Conservation (phyloP, 2,797 vertebrate species). For the Ctenopoma kingsleyae region DNA sequence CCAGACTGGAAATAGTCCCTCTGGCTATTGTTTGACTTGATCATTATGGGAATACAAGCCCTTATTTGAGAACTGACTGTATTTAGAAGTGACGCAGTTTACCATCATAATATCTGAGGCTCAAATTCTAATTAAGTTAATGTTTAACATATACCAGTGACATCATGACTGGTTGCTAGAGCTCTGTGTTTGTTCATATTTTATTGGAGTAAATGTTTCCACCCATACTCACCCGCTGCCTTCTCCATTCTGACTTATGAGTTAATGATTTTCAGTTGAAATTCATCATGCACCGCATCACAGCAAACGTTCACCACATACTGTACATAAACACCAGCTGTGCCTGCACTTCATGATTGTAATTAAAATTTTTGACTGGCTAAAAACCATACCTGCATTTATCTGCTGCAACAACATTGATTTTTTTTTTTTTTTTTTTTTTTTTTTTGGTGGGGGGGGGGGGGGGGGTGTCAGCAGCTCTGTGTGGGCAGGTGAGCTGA, state of each 20-base stretch:
- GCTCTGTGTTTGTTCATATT: neutral
- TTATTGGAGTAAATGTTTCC: neutral
- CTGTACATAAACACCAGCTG: constrained; percentile 1
- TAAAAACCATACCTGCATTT: constrained; percentile 17
- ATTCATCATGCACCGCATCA: neutral
- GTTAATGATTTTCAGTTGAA: constrained; percentile 3
- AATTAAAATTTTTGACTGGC: constrained; percentile 3
- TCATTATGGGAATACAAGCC: neutral
- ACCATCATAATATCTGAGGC: neutral
- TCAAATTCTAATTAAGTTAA: neutral
- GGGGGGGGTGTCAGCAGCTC: neutral
- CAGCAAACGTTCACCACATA: neutral
- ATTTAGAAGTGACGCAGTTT: neutral
- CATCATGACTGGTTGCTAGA: neutral
- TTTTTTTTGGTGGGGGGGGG: too few relatives aligned
- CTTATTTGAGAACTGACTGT: neutral
- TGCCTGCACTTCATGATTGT: neutral
- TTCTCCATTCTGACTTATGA: neutral
- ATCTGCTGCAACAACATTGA: constrained; percentile 24
- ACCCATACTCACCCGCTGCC: constrained; percentile 3
- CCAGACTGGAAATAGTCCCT: neutral
- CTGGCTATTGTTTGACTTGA: neutral
- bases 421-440: too few relatives aligned
- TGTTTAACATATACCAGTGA: neutral
- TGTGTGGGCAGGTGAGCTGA: constrained; percentile 13